Conservation (phyloP, 2,113 vertebrate genomes). For the Crotalus horridus region DNA sequence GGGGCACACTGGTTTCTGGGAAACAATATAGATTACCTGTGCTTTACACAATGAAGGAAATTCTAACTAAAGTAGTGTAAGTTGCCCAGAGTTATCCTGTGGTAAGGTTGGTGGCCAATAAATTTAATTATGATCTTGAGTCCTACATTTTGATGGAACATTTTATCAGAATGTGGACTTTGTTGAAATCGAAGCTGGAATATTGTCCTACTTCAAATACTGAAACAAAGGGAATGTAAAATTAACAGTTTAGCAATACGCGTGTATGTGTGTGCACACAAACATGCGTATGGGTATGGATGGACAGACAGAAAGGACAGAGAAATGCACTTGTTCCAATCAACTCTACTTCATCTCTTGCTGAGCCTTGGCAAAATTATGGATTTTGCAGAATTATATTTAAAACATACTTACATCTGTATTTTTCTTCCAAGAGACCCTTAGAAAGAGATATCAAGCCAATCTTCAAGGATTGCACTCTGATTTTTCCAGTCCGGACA, state of each 20-base stretch:
- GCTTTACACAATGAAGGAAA: not conserved
- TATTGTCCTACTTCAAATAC: not conserved
- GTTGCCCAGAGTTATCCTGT: not conserved
- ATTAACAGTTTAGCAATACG: not conserved
- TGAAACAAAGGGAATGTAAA: slow-evolving; percentile 7
- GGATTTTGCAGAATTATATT: not conserved
- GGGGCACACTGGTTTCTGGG: not conserved
- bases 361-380: slow-evolving; percentile 8
- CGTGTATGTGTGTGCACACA: not conserved
- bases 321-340: slow-evolving; percentile 4
- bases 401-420: slow-evolving; percentile 84
- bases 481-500: slow-evolving; percentile 92
- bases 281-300: not conserved
- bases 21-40: not conserved
- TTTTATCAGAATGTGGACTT: not conserved
- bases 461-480: slow-evolving; percentile 93
- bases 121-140: not conserved
- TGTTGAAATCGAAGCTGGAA: not conserved
- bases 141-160: not conserved
- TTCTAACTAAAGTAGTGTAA: not conserved
- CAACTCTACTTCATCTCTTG: not conserved
- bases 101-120: not conserved
- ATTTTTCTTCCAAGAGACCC: slow-evolving; percentile 95
- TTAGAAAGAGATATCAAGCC: slow-evolving; percentile 93
- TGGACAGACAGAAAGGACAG: not conserved